phyloP scores from a whole-genome alignment of 1,140 invertebrate genomes.

The Bilobella aurantiaca region DNA sequence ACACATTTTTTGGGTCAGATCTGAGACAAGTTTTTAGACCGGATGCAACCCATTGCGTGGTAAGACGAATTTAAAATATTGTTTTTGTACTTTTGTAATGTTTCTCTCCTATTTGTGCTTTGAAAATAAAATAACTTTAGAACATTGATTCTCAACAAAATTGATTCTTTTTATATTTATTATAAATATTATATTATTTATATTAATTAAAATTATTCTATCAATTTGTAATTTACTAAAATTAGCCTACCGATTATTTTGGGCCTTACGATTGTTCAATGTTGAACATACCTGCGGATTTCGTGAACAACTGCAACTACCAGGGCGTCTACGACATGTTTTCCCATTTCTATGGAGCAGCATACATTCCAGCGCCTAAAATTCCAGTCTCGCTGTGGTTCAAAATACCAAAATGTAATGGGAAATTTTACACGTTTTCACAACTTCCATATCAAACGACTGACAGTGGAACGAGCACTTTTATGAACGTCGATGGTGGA shows the following conservation, averaged over 20 bases:
- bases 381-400: neutral
- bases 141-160: too few species aligned
- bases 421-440: neutral
- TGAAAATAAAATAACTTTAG: too few species aligned
- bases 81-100: too few species aligned
- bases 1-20: neutral
- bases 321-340: neutral
- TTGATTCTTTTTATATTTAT: too few species aligned
- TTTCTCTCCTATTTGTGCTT: too few species aligned
- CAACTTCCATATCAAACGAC: neutral
- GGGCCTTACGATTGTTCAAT: neutral
- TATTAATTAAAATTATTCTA: too few species aligned
- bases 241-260: neutral
- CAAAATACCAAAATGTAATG: neutral
- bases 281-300: neutral
- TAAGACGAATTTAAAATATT: too few species aligned
- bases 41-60: neutral
- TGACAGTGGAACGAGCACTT: neutral
- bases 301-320: neutral
- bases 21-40: neutral
- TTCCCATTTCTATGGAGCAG: neutral
- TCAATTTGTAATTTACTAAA: neutral
- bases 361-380: neutral
- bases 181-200: too few species aligned
- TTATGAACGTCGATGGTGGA: neutral